phyloP scores from a whole-genome alignment of 2,888 invertebrate species.

The Ganaspis brasiliensis region DNA sequence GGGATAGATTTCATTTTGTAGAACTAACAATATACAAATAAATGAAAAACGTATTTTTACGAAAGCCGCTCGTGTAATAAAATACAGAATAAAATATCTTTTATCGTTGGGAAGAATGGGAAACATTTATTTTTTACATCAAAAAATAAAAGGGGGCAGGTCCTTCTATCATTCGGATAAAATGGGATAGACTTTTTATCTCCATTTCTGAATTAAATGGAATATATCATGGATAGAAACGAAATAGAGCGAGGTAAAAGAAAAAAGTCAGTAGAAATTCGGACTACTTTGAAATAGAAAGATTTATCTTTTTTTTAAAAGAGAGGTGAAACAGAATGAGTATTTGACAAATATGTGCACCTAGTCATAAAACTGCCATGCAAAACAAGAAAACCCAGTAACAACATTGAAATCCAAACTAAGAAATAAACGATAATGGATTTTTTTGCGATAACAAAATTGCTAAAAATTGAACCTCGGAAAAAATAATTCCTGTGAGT shows the following conservation, averaged over 20 bases:
- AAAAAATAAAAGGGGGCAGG: background rate
- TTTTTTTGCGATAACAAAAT: background rate
- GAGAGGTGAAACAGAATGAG: background rate
- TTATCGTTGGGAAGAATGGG: background rate
- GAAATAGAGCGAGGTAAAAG: background rate
- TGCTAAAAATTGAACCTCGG: background rate
- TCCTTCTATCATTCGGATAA: background rate
- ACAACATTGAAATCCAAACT: no score
- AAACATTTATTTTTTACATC: background rate
- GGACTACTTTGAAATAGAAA: slow-evolving; percentile 5
- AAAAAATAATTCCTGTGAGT: background rate
- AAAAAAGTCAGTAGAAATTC: background rate
- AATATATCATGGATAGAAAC: slow-evolving; percentile 5
- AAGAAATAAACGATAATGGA: background rate
- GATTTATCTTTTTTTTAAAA: background rate
- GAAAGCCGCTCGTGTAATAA: slow-evolving; percentile 3
- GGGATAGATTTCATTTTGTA: background rate
- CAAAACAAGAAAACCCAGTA: background rate
- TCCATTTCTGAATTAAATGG: slow-evolving; percentile 4
- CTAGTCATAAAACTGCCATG: background rate
- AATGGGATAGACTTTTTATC: background rate
- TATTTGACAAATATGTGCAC: background rate
- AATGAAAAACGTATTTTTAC: slow-evolving; percentile 1
- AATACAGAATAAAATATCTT: background rate
- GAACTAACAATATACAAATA: background rate